Evolutionary conservation across 92 coral and sea anemone species (phyloP), one percentile per base, ranked within the genome.

Genomic region (Pocillopora grandis): DNA sequence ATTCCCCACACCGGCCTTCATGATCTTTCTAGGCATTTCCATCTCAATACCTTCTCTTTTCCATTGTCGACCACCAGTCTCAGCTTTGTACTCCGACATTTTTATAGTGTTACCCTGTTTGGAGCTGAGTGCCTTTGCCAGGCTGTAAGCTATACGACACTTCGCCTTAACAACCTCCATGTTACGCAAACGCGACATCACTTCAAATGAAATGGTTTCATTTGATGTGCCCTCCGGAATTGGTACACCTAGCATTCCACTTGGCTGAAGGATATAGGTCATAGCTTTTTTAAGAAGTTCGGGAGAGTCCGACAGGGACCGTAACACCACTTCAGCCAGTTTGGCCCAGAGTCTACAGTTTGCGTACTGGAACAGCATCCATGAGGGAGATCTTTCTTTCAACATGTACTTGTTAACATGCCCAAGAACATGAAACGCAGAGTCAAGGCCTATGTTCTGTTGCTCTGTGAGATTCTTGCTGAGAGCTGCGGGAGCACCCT

Each of bases 331-430:
- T 72, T 92, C 95, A 3, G 88, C 94, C 14, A 96, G 89, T 66
- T 86, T 87, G 21, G 91, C 89, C 98, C 98, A 94, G 6, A 92
- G 94, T 66, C 91, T 83, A 77, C 90, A 90, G 16, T 72, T 75
- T 33, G 95, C 85, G 37, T 92, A 93, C 88, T 86, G 88, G 78
- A 91, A 91, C 77, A 93, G 77, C 61, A 66, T 68, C 93, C 93
- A 91, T 1, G 79, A 52, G 14, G 52, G 10, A 18, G 90, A 69
- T 23, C 61, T 66, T 13, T 66, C 85, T 72, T 81, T 83, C 5
- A 76, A 18, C 12, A 72, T 75, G 86, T 62, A 23, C 80, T 69
- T 37, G 21, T 76, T 65, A 20, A 68, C 69, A 70, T 64, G 79
- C 11, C 82, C 87, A 37, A 93, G 78, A 56, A 75, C 60, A 33